A percentile compares a stretch with the other conserved stretches of the same genome.
Conservation (phyloP, 2,888 invertebrate genomes). For the Helicoverpa assulta region DNA sequence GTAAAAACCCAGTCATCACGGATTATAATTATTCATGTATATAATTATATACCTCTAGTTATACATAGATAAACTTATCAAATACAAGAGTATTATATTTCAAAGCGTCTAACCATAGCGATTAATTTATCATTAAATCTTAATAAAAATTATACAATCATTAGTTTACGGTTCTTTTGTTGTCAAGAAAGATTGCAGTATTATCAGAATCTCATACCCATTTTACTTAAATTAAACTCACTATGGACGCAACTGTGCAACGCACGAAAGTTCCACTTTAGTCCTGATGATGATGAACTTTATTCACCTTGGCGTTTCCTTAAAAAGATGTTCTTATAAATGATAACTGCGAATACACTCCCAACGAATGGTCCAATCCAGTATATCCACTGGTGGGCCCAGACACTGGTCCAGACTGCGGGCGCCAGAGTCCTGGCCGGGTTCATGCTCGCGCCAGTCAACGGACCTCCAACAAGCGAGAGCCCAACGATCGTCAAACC, state of each 20-base stretch:
- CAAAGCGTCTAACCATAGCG: constrained; percentile 1
- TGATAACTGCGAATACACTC: constrained; percentile 71
- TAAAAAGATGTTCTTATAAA: constrained; percentile 76
- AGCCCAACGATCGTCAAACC: constrained; percentile 92
- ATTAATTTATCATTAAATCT: background rate
- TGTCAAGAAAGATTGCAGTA: background rate
- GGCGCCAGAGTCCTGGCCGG: constrained; percentile 93
- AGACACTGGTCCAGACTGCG: constrained; percentile 92
- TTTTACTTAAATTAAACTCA: background rate
- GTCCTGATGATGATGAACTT: background rate
- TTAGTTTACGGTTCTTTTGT: background rate
- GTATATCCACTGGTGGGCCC: constrained; percentile 93
- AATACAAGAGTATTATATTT: constrained; percentile 33
- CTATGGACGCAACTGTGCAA: background rate
- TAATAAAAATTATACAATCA: background rate
- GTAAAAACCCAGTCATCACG: background rate
- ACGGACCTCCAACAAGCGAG: constrained; percentile 92
- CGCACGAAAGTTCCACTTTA: background rate
- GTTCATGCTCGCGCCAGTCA: constrained; percentile 93
- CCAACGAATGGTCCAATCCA: constrained; percentile 92
- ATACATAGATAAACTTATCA: constrained; percentile 1
- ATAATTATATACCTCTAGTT: background rate
- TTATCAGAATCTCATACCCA: background rate
- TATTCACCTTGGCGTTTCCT: constrained; percentile 50
- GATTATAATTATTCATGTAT: constrained; percentile 9